phyloP scores from a whole-genome alignment of 2,888 invertebrate genomes.

The Xestoiulus laeticollis region DNA sequence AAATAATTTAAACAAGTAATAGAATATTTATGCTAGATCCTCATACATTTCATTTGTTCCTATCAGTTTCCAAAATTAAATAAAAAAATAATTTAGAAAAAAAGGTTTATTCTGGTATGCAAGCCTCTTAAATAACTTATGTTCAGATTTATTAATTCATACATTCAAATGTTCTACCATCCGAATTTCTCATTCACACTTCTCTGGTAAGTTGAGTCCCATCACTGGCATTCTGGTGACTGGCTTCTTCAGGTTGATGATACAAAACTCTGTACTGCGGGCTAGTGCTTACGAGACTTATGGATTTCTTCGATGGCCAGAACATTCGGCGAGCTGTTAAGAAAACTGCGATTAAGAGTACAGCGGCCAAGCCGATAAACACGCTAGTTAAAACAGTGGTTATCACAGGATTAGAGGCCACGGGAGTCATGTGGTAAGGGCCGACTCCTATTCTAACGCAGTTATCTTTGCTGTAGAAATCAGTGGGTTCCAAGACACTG shows the following conservation, averaged over 20 bases:
- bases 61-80: too few species aligned
- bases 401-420: conserved; percentile 3
- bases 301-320: conserved; percentile 41
- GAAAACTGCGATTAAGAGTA: neutral
- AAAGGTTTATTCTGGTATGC: too few species aligned
- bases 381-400: conserved; percentile 8
- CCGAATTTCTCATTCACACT: neutral
- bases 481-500: neutral
- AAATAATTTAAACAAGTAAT: too few species aligned
- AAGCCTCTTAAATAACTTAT: too few species aligned
- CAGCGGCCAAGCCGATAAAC: neutral
- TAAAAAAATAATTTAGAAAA: too few species aligned
- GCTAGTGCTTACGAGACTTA: neutral
- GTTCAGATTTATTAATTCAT: too few species aligned
- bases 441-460: neutral
- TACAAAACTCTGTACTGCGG: conserved; percentile 41
- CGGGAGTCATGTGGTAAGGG: neutral
- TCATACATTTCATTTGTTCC: too few species aligned
- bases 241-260: conserved; percentile 38
- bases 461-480: neutral
- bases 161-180: too few species aligned
- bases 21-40: too few species aligned
- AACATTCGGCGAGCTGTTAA: conserved; percentile 29
- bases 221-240: neutral
- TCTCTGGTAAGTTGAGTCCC: neutral